Percentiles rank a stretch among this genome's conserved stretches.
Conservation (phyloP, 1,140 invertebrate species). For the Lepidostoma basale region DNA sequence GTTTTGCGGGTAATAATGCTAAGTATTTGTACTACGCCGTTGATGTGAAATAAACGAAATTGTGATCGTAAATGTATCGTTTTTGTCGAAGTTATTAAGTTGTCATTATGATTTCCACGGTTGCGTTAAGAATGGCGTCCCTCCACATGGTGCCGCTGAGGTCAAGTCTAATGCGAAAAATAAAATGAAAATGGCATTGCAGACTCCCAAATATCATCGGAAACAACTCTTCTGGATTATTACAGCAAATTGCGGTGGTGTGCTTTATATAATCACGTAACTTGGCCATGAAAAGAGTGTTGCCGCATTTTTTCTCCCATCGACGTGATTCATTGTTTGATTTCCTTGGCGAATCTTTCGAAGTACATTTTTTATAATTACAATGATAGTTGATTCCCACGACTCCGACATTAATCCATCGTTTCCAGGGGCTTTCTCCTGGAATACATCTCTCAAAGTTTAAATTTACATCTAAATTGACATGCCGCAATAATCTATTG, state of each 20-base stretch:
- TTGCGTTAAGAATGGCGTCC: conserved; percentile 63
- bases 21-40: conserved; percentile 14
- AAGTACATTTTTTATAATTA: conserved; percentile 5
- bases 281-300: conserved; percentile 27
- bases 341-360: conserved; percentile 17
- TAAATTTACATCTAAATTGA: not conserved
- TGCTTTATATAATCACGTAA: conserved; percentile 33
- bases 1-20: conserved; percentile 23
- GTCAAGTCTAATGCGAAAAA: conserved; percentile 28
- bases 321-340: conserved; percentile 35
- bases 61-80: conserved; percentile 47
- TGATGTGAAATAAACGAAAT: conserved; percentile 35
- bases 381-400: conserved; percentile 22
- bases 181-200: conserved; percentile 23
- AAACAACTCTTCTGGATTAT: not conserved
- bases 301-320: conserved; percentile 27
- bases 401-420: not conserved
- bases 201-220: not conserved
- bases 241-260: not conserved
- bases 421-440: not conserved
- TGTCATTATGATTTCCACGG: conserved; percentile 54
- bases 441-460: not conserved
- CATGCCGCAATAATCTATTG: conserved; percentile 13
- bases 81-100: conserved; percentile 55
- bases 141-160: conserved; percentile 59